These are phyloP conservation scores for Rhodophaea formosa DNA, from an alignment of 2,888 invertebrate species.

Conservation along the genomic window DNA sequence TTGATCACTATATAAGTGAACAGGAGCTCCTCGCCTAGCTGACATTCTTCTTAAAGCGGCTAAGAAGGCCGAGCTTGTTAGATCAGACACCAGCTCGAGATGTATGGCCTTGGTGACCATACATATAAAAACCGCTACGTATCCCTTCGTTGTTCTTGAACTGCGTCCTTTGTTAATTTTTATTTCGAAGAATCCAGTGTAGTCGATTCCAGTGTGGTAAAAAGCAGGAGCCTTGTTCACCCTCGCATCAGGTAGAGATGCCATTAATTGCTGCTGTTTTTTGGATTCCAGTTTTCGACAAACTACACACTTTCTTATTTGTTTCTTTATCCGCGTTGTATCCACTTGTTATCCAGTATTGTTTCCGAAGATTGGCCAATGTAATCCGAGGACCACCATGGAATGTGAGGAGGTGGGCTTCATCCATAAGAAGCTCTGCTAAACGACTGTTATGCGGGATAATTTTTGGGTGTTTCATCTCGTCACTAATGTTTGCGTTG, in stretches of 20 bases:
- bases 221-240: neutral
- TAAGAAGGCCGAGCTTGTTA: neutral
- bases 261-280: neutral
- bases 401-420: neutral
- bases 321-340: neutral
- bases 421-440: neutral
- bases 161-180: neutral
- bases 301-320: neutral
- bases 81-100: neutral
- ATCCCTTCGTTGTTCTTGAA: slow-evolving; percentile 8
- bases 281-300: neutral
- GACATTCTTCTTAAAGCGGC: slow-evolving; percentile 9
- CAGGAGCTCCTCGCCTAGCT: neutral
- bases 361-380: neutral
- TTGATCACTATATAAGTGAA: neutral
- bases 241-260: neutral
- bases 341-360: neutral
- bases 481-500: neutral
- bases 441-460: neutral
- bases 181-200: neutral
- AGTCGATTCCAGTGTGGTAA: neutral
- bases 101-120: slow-evolving; percentile 17
- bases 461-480: neutral
- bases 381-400: neutral
- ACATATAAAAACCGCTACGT: neutral